phyloP scores from a whole-genome alignment of 2,888 invertebrate species.

The Gari tellinella region DNA sequence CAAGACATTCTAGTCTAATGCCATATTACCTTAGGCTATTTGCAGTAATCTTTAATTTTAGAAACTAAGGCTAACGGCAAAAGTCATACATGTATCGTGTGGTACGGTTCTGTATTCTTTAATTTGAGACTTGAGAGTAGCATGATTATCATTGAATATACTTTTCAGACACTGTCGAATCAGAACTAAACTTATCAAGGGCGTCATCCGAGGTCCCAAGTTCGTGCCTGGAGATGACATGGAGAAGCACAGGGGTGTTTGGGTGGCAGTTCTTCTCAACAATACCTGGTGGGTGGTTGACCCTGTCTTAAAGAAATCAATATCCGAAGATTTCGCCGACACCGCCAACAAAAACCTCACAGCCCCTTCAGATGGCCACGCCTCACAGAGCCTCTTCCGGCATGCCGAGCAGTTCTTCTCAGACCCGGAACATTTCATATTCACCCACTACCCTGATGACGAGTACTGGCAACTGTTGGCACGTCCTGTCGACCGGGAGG shows the following conservation, averaged over 20 bases:
- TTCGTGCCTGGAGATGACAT: slow-evolving; percentile 37
- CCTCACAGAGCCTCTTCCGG: slow-evolving; percentile 2
- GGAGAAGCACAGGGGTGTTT: slow-evolving; percentile 25
- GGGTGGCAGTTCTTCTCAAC: slow-evolving; percentile 49
- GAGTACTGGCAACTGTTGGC: slow-evolving; percentile 57
- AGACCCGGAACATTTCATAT: slow-evolving; percentile 54
- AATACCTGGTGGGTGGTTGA: slow-evolving; percentile 48
- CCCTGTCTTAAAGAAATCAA: slow-evolving; percentile 24
- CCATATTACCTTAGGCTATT: no score
- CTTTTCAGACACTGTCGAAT: slow-evolving; percentile 43
- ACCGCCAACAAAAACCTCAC: no score
- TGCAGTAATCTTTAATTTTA: no score
- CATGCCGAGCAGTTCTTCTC: slow-evolving; percentile 34
- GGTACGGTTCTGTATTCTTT: no score
- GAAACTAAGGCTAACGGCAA: no score
- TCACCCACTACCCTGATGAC: slow-evolving; percentile 48
- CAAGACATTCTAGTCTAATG: no score
- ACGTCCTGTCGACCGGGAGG: slow-evolving; percentile 32
- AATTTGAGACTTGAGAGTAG: no score
- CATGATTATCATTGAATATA: neutral
- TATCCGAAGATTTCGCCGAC: neutral
- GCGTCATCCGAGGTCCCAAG: slow-evolving; percentile 31
- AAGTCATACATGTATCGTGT: no score
- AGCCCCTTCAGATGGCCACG: no score
- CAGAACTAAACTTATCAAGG: slow-evolving; percentile 43